phyloP scores from a whole-genome alignment of 2,888 invertebrate genomes.

The Barypeithes pellucidus region DNA sequence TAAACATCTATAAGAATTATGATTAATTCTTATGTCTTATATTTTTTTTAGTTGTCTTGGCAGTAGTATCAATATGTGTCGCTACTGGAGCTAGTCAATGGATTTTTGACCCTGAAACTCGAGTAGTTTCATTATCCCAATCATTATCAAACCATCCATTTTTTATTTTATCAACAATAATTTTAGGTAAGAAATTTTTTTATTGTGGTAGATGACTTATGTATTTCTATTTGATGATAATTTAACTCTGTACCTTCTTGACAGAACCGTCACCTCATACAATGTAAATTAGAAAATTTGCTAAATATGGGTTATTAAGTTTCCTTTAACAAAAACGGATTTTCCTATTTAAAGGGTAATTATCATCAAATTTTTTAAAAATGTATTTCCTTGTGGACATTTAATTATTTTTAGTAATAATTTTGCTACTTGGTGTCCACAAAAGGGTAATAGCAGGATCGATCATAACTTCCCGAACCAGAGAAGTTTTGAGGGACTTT shows the following conservation, averaged over 20 bases:
- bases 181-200: constrained; percentile 78
- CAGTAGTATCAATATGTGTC: constrained; percentile 90
- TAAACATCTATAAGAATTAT: background rate
- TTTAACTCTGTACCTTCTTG: too few species aligned
- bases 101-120: constrained; percentile 94
- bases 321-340: too few species aligned
- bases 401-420: constrained; percentile 75
- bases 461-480: constrained; percentile 93
- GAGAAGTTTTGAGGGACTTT: constrained; percentile 93
- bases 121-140: constrained; percentile 92
- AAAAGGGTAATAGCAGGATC: constrained; percentile 97
- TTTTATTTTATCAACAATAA: constrained; percentile 90
- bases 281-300: too few species aligned
- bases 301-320: too few species aligned
- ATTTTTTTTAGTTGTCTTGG: constrained; percentile 82
- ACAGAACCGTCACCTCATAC: too few species aligned
- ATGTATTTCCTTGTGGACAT: too few species aligned
- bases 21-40: background rate
- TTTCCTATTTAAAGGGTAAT: too few species aligned
- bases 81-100: constrained; percentile 97
- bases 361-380: too few species aligned
- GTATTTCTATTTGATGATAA: background rate
- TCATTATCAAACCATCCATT: constrained; percentile 95
- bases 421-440: constrained; percentile 95
- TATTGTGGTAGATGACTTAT: background rate